A percentile compares a stretch with the other conserved stretches of the same genome.
These are phyloP conservation scores for Himantopus leucocephalus DNA, from an alignment of 2,113 vertebrate species.

Conservation along the genomic window DNA sequence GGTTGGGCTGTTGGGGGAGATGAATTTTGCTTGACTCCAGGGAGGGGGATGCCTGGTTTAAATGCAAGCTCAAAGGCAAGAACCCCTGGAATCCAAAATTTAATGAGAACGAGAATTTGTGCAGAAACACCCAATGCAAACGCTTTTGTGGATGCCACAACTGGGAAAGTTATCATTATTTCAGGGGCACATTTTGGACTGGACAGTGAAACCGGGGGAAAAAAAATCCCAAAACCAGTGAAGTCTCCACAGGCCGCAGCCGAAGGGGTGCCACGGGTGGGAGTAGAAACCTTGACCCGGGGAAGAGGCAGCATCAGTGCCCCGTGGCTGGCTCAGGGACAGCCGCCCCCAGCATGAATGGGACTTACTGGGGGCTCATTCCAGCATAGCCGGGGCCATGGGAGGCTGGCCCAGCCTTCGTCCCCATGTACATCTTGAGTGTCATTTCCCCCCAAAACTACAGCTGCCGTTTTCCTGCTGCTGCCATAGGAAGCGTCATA, in stretches of 20 bases:
- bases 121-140: not conserved
- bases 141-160: not conserved
- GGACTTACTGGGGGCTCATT: too few species aligned
- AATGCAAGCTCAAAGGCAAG: not conserved
- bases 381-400: not conserved
- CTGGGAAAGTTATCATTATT: not conserved
- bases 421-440: accelerated
- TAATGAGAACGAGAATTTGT: not conserved
- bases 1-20: too few species aligned
- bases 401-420: accelerated
- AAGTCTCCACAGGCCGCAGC: not conserved
- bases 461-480: not conserved
- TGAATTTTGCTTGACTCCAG: not conserved
- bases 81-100: not conserved
- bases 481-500: not conserved
- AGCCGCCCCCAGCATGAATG: accelerated
- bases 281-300: accelerated
- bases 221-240: too few species aligned
- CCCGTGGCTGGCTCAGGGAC: not conserved
- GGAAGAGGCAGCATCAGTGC: too few species aligned
- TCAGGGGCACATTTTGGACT: not conserved
- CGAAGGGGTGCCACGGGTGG: accelerated
- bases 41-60: not conserved
- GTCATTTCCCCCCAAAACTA: not conserved
- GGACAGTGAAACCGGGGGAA: not conserved